These are phyloP conservation scores for Sebastes nivosus DNA, from an alignment of 2,797 vertebrate genomes.

Conservation along the genomic window DNA sequence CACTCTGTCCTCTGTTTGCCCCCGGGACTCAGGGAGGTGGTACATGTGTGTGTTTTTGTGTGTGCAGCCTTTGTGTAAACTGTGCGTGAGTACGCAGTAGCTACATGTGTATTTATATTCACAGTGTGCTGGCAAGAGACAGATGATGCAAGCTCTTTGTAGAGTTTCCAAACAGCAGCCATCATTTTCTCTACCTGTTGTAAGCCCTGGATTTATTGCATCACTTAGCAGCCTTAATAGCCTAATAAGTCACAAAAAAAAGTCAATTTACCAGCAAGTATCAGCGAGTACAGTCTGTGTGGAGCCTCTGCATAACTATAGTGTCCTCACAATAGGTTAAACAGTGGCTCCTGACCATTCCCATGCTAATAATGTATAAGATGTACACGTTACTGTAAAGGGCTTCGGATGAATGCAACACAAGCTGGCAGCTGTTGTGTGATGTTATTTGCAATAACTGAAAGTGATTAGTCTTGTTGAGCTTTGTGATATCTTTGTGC, in stretches of 20 bases:
- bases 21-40: conserved; percentile 51
- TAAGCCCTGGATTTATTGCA: conserved; percentile 70
- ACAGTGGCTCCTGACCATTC: background rate
- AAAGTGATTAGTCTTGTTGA: conserved; percentile 25
- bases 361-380: background rate
- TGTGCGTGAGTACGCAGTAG: conserved; percentile 39
- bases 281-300: conserved; percentile 36
- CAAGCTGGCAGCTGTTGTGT: background rate
- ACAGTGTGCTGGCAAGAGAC: conserved; percentile 50
- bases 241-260: conserved; percentile 58
- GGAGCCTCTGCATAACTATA: conserved; percentile 38
- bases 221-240: conserved; percentile 69
- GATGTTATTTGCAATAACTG: conserved; percentile 18
- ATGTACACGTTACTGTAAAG: background rate
- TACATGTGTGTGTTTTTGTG: conserved; percentile 13
- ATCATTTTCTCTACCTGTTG: conserved; percentile 69
- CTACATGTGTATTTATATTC: conserved; percentile 61
- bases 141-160: conserved; percentile 70
- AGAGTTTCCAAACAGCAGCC: conserved; percentile 68
- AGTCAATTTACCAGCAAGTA: conserved; percentile 59
- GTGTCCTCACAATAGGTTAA: conserved; percentile 16
- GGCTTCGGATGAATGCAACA: background rate
- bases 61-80: conserved; percentile 38
- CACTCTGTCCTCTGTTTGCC: conserved; percentile 69
- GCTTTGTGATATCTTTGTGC: conserved; percentile 12